Evolutionary conservation across 1,140 invertebrate genomes (phyloP).

Genomic region (Venturia canescens): DNA sequence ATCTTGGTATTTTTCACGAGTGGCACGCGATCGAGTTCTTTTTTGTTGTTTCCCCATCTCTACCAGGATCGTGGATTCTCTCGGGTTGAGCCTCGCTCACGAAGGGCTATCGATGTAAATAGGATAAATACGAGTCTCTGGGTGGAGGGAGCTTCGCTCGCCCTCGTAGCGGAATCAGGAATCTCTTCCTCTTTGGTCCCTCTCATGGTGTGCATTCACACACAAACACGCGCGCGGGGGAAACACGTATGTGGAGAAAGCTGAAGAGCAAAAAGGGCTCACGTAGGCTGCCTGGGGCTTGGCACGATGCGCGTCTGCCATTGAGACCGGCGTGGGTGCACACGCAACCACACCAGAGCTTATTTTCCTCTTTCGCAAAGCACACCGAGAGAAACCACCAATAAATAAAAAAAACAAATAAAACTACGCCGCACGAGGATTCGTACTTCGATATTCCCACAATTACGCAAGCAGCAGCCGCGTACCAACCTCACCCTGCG

Average conservation of each 20-base stretch:
- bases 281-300: conserved; percentile 34
- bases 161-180: conserved; percentile 34
- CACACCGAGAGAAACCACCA: conserved; percentile 47
- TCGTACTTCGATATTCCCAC: conserved; percentile 69
- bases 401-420: conserved; percentile 48
- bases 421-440: conserved; percentile 52
- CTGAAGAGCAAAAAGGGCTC: conserved; percentile 10
- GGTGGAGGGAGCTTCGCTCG: conserved; percentile 45
- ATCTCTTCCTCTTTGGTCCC: conserved; percentile 43
- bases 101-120: conserved; percentile 59
- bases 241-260: conserved; percentile 53
- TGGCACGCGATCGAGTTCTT: conserved; percentile 62
- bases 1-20: conserved; percentile 57
- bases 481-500: conserved; percentile 55
- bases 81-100: conserved; percentile 36
- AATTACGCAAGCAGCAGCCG: conserved; percentile 65
- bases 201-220: conserved; percentile 25
- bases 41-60: neutral
- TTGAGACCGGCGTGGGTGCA: conserved; percentile 64
- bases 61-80: conserved; percentile 13
- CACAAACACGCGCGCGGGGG: neutral
- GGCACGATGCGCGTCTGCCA: conserved; percentile 50
- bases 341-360: conserved; percentile 64
- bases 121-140: conserved; percentile 50
- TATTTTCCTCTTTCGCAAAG: conserved; percentile 13